A percentile compares a stretch with the other conserved stretches of the same genome.
Conservation (phyloP, 1,140 invertebrate genomes). For the Campoletis sonorensis region DNA sequence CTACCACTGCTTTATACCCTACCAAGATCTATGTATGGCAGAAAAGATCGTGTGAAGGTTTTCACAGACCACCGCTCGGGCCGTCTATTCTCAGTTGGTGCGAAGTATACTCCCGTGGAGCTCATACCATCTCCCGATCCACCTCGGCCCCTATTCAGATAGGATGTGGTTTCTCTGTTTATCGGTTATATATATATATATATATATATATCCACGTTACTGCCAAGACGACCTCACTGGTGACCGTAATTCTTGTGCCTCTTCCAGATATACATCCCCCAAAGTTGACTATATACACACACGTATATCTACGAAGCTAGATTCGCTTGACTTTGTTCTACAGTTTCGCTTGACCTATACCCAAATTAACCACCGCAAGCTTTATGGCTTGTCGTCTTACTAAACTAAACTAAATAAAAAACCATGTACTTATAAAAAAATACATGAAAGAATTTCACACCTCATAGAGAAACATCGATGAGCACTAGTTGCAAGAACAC, state of each 20-base stretch:
- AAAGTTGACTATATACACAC: neutral
- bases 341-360: neutral
- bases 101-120: slow-evolving; percentile 2
- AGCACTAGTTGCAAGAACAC: too few species aligned
- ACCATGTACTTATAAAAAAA: too few species aligned
- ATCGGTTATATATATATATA: slow-evolving; percentile 35
- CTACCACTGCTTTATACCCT: neutral
- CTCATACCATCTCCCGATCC: slow-evolving; percentile 21
- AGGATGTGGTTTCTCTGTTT: slow-evolving; percentile 41
- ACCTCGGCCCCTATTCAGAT: slow-evolving; percentile 7
- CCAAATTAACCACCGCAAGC: slow-evolving; percentile 21
- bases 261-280: slow-evolving; percentile 15
- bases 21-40: neutral
- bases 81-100: neutral
- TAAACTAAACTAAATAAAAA: neutral
- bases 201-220: slow-evolving; percentile 12
- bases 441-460: neutral
- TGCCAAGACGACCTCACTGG: slow-evolving; percentile 12
- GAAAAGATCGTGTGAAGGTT: slow-evolving; percentile 20
- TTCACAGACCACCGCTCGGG: neutral
- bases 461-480: too few species aligned
- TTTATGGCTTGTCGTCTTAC: slow-evolving; percentile 2
- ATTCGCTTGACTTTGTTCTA: neutral
- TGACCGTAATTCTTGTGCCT: slow-evolving; percentile 38
- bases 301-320: neutral